Conservation (phyloP, 2,888 invertebrate genomes). For the Drosophila mimica region DNA sequence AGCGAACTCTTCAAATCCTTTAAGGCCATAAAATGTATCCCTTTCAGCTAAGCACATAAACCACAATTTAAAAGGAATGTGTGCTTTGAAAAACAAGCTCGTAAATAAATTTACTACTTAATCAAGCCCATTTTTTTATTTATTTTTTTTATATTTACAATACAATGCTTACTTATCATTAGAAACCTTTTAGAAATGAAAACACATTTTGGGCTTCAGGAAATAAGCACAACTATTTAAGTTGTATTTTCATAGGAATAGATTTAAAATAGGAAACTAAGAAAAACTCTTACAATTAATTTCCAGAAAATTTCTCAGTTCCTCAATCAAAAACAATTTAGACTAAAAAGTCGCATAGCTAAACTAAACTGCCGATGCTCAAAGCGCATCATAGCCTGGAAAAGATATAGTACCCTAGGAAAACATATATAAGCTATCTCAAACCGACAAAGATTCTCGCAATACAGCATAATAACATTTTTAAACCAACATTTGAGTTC, state of each 20-base stretch:
- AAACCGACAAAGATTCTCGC: background rate
- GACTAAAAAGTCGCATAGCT: too few relatives aligned
- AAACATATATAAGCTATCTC: background rate
- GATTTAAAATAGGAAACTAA: background rate
- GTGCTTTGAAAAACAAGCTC: constrained; percentile 7
- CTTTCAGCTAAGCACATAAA: constrained; percentile 34
- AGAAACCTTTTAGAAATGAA: background rate
- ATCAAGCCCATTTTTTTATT: constrained; percentile 15
- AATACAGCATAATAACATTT: background rate
- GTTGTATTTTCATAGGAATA: too few relatives aligned
- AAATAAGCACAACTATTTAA: background rate
- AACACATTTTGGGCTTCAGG: background rate
- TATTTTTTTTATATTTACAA: background rate
- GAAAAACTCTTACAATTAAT: background rate
- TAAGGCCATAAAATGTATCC: constrained; percentile 26
- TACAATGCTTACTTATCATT: background rate
- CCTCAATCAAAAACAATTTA: too few relatives aligned
- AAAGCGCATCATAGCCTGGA: background rate
- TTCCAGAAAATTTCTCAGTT: background rate
- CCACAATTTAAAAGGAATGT: constrained; percentile 22
- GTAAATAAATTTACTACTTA: constrained; percentile 42
- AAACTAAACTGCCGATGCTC: background rate
- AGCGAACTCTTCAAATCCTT: constrained; percentile 12
- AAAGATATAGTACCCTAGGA: background rate
- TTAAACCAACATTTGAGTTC: background rate